Evolutionary conservation across 2,113 vertebrate species (phyloP), one percentile per base, ranked within the genome.

Genomic region (Anoura caudifer): DNA sequence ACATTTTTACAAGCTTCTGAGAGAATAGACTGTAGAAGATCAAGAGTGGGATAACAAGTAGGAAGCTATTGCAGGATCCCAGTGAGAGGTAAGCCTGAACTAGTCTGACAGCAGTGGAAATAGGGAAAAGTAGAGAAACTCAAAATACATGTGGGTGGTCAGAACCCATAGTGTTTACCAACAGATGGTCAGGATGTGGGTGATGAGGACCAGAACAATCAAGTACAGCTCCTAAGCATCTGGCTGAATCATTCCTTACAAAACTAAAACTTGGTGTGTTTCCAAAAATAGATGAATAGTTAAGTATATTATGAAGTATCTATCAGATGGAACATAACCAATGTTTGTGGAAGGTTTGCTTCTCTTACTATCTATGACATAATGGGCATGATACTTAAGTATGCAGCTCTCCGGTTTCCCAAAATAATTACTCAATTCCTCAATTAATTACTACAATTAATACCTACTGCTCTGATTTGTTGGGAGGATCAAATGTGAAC

Each of bases 361-460:
- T 86, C 63, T 59, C 36, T 91, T 81, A 76, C 28, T 65, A 50
- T 69, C 24, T 67, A 33, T 50, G 33, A 75, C 24, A 10, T 38
- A 96, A 79, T 7, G 50, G 33, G 19, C 47, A 94, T 75, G 36
- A 83, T 24, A 81, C 26, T 45, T 77, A 72, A 90, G 13, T 85
- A 84, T 36, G 24, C 4, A 54, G 43, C 54, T 14, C 56, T 96
- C 67, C 15, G 11, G 36, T 85, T 87, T 93, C 85, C 50, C 75
- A 72, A 95, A 85, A 85, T 70, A 86, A 59, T 90, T 91, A 89
- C 28, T 79, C 63, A 85, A 73, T 87, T 80, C 81, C 70, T 84
- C 50, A 90, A 92, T 56, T 75, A 75, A 70, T 84, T 65, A 90
- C 80, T 67, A 95, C 19, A 70, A 76, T 61, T 75, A 87, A 65